Base-by-base conservation (phyloP, 2,113 vertebrate species). In the Cricetomys ansorgei region DNA sequence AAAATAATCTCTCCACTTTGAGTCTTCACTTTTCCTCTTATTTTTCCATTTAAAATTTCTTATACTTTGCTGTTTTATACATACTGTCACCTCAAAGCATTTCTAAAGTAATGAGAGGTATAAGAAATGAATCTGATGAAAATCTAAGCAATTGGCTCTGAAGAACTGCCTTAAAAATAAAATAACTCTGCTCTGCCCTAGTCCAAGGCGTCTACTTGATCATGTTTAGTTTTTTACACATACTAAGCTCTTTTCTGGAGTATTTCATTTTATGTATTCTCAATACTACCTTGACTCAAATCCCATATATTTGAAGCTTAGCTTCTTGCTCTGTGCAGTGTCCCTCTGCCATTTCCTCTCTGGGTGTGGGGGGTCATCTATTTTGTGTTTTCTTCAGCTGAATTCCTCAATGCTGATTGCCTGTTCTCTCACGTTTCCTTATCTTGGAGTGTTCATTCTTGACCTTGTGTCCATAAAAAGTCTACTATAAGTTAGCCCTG, bases 41-140 rank as follows among this genome's bases (percentile, higher is more conserved):
- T 81, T 94, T 96, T 48, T 15, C 25, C 19, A 13, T 57, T 43
- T 95, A 34, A 70, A 73, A 27, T 79, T 94, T 93, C 65, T 6
- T 13, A 29, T 85, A n/a, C 59, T 57, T 94, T 92, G 0, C 27
- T 69, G 0, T 55, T 45, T 72, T 23, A 72, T 37, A 67, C 4
- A 72, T 13, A 62, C 25, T 48, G 3, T 4, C 25, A 92, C 64
- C 37, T 84, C 84, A 89, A 84, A 84, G 25, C 16, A 57, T 81
- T 93, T 89, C 45, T 31, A 8, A 83, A 85, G 77, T 67, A 73
- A 85, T 48, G 2, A 69, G n/a, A 29, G 17, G 0, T 67, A 79
- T 69, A 69, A 89, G 76, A 92, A 53, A 37, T 64, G 45, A 90
- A 77, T 85, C 55, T 92, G 25, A 40, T 62, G 17, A 92, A 45